Evolutionary conservation across 1,140 invertebrate species (phyloP).

Genomic region (Aphaenogaster floridana): DNA sequence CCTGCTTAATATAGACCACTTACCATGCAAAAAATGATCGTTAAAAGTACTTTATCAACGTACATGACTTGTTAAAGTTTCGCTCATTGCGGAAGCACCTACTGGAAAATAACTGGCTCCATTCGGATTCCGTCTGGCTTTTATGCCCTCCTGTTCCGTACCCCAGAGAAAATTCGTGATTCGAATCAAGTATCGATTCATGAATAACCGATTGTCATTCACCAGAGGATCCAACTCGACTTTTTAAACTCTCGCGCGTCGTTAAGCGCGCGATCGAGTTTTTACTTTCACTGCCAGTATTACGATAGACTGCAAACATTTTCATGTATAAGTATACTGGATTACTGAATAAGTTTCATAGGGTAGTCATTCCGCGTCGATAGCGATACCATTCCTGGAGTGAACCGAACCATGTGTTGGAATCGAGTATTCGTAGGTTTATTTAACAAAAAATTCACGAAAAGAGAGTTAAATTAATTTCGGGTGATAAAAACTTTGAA

Average conservation of each 20-base stretch:
- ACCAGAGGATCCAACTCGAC: not conserved
- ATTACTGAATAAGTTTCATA: not conserved
- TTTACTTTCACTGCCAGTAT: constrained; percentile 73
- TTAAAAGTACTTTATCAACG: constrained; percentile 34
- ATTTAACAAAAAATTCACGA: not conserved
- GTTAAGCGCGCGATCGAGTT: constrained; percentile 23
- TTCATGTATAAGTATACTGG: not conserved
- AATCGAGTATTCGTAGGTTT: constrained; percentile 18
- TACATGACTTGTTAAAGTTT: not conserved
- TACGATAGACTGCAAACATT: constrained; percentile 54
- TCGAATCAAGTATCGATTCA: constrained; percentile 58
- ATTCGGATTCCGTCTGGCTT: constrained; percentile 21
- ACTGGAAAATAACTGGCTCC: constrained; percentile 24
- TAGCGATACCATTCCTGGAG: constrained; percentile 8
- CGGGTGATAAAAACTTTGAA: not conserved
- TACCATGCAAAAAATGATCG: constrained; percentile 48
- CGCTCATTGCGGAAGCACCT: not conserved
- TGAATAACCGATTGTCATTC: constrained; percentile 66
- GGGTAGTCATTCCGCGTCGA: constrained; percentile 56
- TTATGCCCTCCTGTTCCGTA: constrained; percentile 43
- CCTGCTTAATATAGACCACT: constrained; percentile 36
- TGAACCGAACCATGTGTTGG: not conserved
- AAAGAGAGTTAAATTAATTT: not conserved
- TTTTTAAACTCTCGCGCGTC: constrained; percentile 61
- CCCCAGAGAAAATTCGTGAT: constrained; percentile 36